Evolutionary conservation across 2,113 vertebrate species (phyloP), one percentile per base, ranked within the genome.

Genomic region (Neomonachus schauinslandi): DNA sequence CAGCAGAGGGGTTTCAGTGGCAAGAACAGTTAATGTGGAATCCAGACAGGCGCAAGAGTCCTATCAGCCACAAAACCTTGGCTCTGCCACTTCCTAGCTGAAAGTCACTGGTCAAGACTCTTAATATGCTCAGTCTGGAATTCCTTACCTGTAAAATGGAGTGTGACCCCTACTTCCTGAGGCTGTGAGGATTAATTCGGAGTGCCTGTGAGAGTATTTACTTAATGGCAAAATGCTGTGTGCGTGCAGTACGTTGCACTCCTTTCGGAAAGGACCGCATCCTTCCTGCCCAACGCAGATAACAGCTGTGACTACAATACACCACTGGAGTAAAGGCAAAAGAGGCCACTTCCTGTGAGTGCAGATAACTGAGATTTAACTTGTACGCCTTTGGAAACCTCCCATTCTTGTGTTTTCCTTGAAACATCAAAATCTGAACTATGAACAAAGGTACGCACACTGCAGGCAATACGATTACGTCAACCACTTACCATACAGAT

Each of bases 241-340:
- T 28, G 4, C 1, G 0, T 2, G 15, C 14, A 10, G 4, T 0
- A 11, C 18, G 1, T 4, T 14, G 10, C 6, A 7, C 15, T 53
- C 55, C 19, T 39, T 16, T 42, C 14, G 24, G 46, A 72, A 46
- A 81, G 2, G 51, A n/a, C 57, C 11, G 36, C 15, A 4, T 26
- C 49, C 7, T 31, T 69, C 71, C 76, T 18, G 2, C 33, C 7
- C 24, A 49, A 42, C 4, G 1, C 2, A 2, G 33, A 13, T 3
- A 21, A 31, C 14, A 81, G 33, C 82, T 53, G 28, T 4, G 61
- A 88, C 39, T 65, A 61, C 12, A 26, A 0, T 0, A 18, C 51
- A 46, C n/a, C 26, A 6, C 4, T 0, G 42, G 16, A 14, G 21
- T 22, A 12, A 28, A 39, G 71, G 63, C 28, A 57, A 21, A 61